Percentiles rank a stretch among this genome's conserved stretches.
Conservation (phyloP, 2,797 vertebrate genomes). For the Microhierax caerulescens region DNA sequence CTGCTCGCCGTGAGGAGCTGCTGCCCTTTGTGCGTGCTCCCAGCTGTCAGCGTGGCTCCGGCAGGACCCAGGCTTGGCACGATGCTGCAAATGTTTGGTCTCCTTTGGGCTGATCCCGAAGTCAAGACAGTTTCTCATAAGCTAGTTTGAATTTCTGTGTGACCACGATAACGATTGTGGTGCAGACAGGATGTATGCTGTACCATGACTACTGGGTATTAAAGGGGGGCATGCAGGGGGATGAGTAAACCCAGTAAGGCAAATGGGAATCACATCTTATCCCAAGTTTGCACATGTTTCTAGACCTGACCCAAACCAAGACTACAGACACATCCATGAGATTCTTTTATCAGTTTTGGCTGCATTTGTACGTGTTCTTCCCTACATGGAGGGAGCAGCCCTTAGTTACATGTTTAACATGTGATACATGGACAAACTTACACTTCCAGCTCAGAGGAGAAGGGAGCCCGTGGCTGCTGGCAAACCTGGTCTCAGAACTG, state of each 20-base stretch:
- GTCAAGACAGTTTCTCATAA: background rate
- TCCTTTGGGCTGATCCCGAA: background rate
- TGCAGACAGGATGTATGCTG: background rate
- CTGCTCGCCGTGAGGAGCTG: background rate
- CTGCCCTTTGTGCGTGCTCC: background rate
- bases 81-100: background rate
- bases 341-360: background rate
- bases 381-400: background rate
- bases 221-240: fast-evolving
- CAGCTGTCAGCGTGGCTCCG: fast-evolving
- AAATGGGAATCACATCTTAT: background rate
- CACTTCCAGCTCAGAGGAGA: fast-evolving
- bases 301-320: background rate
- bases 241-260: background rate
- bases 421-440: background rate
- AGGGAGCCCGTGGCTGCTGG: background rate
- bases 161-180: background rate
- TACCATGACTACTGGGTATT: background rate
- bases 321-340: background rate
- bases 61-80: fast-evolving
- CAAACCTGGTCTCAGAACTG: background rate
- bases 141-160: background rate
- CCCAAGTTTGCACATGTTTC: fast-evolving
- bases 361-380: background rate
- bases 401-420: background rate